phyloP scores from a whole-genome alignment of 2,797 vertebrate species.

The Streptopelia turtur region DNA sequence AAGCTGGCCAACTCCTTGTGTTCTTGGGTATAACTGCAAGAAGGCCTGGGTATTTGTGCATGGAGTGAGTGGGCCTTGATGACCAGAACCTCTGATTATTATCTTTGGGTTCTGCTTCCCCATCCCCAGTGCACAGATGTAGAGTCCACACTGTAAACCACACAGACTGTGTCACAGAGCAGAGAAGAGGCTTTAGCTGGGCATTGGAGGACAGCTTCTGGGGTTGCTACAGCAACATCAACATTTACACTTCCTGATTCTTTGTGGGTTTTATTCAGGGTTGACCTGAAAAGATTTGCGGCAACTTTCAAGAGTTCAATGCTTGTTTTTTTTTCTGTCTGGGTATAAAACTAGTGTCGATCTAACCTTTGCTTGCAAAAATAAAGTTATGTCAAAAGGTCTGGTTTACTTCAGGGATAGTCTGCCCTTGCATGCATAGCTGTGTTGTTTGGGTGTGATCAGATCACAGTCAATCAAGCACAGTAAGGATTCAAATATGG shows the following conservation, averaged over 20 bases:
- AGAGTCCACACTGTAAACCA: too few relatives aligned
- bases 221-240: background rate
- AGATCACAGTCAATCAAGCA: fast-evolving
- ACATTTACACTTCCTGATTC: background rate
- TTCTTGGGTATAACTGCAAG: background rate
- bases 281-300: background rate
- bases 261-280: background rate
- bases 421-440: fast-evolving
- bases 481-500: fast-evolving
- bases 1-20: fast-evolving
- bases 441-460: background rate
- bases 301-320: background rate
- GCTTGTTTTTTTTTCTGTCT: background rate
- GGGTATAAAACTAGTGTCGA: background rate
- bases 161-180: fast-evolving
- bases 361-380: background rate
- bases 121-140: background rate
- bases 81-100: too few relatives aligned
- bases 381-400: too few relatives aligned
- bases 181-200: background rate
- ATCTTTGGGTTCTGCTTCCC: background rate
- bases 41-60: background rate
- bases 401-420: background rate
- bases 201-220: background rate
- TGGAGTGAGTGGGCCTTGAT: fast-evolving